phyloP scores from a whole-genome alignment of 2,888 invertebrate genomes.

The Agelastica alni region DNA sequence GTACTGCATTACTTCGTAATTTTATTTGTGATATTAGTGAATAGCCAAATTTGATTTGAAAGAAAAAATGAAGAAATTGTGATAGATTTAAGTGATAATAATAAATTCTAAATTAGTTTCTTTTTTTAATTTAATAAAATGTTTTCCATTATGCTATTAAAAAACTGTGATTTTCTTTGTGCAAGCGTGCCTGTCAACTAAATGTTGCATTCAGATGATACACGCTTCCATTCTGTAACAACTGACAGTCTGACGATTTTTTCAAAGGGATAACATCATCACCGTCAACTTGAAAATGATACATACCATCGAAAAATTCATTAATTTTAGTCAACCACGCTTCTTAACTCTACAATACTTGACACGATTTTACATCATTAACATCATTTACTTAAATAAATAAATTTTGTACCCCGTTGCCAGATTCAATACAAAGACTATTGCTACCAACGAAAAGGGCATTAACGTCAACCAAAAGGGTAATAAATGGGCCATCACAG shows the following conservation, averaged over 20 bases:
- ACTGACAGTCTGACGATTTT: neutral
- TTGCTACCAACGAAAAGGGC: conserved; percentile 20
- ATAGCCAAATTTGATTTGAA: too few species aligned
- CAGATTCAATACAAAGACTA: conserved; percentile 13
- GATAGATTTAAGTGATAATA: too few species aligned
- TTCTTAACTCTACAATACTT: conserved; percentile 33
- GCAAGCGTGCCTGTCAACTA: too few species aligned
- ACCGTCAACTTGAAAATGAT: neutral
- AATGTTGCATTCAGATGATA: too few species aligned
- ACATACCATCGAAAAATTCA: conserved; percentile 26
- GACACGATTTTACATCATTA: conserved; percentile 35
- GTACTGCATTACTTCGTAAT: too few species aligned
- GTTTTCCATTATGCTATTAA: too few species aligned
- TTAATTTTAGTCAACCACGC: conserved; percentile 37
- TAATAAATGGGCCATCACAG: conserved; percentile 19
- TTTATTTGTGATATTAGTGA: too few species aligned
- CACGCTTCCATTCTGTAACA: too few species aligned
- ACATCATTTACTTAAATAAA: conserved; percentile 34
- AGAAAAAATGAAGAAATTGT: too few species aligned
- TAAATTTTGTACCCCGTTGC: conserved; percentile 19
- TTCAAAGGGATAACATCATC: neutral
- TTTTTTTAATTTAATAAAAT: too few species aligned
- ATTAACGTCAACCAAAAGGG: conserved; percentile 24
- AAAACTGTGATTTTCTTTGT: too few species aligned
- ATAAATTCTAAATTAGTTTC: too few species aligned